Evolutionary conservation across 1,140 invertebrate species (phyloP), one percentile per base, ranked within the genome.

Genomic region (Parasteatoda tepidariorum): DNA sequence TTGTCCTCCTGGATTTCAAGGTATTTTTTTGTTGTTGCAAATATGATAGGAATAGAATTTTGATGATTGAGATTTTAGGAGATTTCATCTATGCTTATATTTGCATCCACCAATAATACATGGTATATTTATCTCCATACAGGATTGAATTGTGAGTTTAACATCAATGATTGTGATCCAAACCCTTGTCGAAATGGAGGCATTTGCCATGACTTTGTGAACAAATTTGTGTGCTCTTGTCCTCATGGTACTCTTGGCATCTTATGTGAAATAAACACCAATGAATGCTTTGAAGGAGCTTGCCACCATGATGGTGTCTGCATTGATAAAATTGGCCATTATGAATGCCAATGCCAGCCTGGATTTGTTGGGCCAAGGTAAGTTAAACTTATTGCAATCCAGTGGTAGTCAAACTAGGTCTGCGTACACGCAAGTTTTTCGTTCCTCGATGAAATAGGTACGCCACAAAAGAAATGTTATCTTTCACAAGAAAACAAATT

Each of bases 261-360:
- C 62, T 93, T 97, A 13, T 97, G 96, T 88, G 96, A 97, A 87
- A 93, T 96, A 41, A 97, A 98, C 87, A 92, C 94, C 0, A 94
- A 97, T 83, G 96, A 99, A 86, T 98, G 96, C 88, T 88, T 92
- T n/a, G 90, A 91, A 79, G 92, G 95, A 89, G 93, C 93, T 86
- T 97, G 96, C 88, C 92, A 95, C 88, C 96, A 97, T 90, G 97
- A 96, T 91, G 98, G 97, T 1, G 96, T 94, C 0, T 99, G 98
- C 87, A 48, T 84, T 9, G 85, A 85, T 22, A 84, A 75, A 62
- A 75, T 85, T 62, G 74, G 85, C n/a, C 73, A 95, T 0, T 98
- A 96, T 87, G 95, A 96, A 85, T 98, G 97, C 88, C 92, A 92
- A 74, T 98, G 97, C 88, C 94, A 94, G 0, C 93, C 95, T 0